These are phyloP conservation scores for Furcula furcula DNA, from an alignment of 2,888 invertebrate species.

Conservation along the genomic window DNA sequence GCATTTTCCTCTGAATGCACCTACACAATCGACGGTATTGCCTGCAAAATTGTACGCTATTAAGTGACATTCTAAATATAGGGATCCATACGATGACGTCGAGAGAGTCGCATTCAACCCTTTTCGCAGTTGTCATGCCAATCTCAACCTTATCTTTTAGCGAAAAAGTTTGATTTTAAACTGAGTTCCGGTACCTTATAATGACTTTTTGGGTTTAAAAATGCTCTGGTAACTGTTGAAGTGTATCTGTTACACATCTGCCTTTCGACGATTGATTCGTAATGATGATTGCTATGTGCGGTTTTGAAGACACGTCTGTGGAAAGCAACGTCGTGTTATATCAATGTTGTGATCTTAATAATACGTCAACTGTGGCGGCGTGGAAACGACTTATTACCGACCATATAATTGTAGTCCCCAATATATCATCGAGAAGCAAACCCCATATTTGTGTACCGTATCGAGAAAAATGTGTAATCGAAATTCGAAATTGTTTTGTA, in stretches of 20 bases:
- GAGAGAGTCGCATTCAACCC: slow-evolving; percentile 57
- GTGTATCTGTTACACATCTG: slow-evolving; percentile 73
- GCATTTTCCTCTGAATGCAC: slow-evolving; percentile 78
- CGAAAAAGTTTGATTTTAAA: slow-evolving; percentile 21
- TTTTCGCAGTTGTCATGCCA: slow-evolving; percentile 34
- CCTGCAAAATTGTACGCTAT: slow-evolving; percentile 75
- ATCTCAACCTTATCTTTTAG: slow-evolving; percentile 23
- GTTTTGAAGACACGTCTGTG: slow-evolving; percentile 55
- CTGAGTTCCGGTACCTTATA: slow-evolving; percentile 2
- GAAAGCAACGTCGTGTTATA: slow-evolving; percentile 56
- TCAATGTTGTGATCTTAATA: slow-evolving; percentile 65
- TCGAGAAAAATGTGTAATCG: slow-evolving; percentile 28
- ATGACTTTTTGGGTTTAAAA: slow-evolving; percentile 32
- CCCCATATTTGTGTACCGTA: slow-evolving; percentile 36
- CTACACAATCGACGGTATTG: slow-evolving; percentile 74
- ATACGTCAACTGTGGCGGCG: slow-evolving; percentile 52
- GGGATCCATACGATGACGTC: slow-evolving; percentile 60
- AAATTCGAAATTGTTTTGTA: slow-evolving; percentile 37
- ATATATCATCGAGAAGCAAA: slow-evolving; percentile 35
- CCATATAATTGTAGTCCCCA: slow-evolving; percentile 52
- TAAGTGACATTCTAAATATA: slow-evolving; percentile 79
- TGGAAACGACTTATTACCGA: slow-evolving; percentile 59
- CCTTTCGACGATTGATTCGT: slow-evolving; percentile 45
- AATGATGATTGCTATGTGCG: slow-evolving; percentile 55
- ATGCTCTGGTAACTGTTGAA: slow-evolving; percentile 50